These are phyloP conservation scores for Chloroclystis v-ata DNA, from an alignment of 2,888 invertebrate genomes.

Conservation along the genomic window DNA sequence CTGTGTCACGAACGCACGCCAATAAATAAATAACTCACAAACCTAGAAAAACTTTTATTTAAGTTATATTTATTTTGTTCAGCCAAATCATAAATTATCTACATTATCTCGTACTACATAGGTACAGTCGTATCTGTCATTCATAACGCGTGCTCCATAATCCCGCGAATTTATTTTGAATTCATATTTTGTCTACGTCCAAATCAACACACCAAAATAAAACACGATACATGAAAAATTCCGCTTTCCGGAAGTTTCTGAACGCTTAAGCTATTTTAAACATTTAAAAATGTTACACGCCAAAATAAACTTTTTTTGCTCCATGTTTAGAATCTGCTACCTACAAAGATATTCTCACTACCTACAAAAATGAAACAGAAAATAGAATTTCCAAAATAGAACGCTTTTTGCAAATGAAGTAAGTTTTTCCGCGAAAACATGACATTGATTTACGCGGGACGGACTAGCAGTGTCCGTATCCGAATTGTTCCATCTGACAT, in stretches of 20 bases:
- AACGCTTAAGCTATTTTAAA: not conserved
- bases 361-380: no score
- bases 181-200: slow-evolving; percentile 28
- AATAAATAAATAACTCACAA: no score
- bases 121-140: slow-evolving; percentile 25
- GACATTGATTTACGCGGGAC: slow-evolving; percentile 16
- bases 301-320: no score
- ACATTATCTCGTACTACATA: no score
- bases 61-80: no score
- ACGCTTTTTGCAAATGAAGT: slow-evolving; percentile 1
- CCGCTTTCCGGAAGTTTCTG: slow-evolving; percentile 15
- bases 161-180: slow-evolving; percentile 24
- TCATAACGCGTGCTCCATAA: slow-evolving; percentile 26
- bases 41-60: no score
- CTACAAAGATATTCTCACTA: no score
- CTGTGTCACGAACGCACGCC: no score
- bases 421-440: slow-evolving; percentile 19
- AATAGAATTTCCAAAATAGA: not conserved
- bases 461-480: not conserved
- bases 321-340: no score
- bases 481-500: slow-evolving; percentile 4
- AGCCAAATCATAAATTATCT: no score
- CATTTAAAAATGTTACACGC: no score
- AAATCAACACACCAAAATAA: slow-evolving; percentile 16
- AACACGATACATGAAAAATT: slow-evolving; percentile 10